These are phyloP conservation scores for Sebastes minor DNA, from an alignment of 2,797 vertebrate genomes.

Conservation along the genomic window DNA sequence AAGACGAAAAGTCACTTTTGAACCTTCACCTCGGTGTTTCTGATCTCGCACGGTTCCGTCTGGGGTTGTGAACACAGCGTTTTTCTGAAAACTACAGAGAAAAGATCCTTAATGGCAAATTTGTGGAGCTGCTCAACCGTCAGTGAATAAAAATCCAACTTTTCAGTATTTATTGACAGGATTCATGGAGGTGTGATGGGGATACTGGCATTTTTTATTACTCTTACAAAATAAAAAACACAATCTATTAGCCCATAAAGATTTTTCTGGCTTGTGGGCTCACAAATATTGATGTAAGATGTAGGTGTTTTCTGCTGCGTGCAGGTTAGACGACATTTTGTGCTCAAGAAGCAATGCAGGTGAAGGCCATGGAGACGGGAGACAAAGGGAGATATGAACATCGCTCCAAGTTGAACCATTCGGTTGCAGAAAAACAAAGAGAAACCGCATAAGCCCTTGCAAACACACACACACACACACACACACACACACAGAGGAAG, in stretches of 20 bases:
- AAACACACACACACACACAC: not conserved
- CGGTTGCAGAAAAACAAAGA: conserved; percentile 48
- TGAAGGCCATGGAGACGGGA: conserved; percentile 25
- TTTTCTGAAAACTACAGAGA: conserved; percentile 41
- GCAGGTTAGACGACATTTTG: conserved; percentile 21
- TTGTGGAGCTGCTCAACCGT: conserved; percentile 23
- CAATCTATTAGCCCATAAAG: not conserved
- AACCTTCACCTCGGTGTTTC: conserved; percentile 62
- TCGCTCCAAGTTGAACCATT: conserved; percentile 32
- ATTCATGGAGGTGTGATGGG: conserved; percentile 6
- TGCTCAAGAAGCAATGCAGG: conserved; percentile 4
- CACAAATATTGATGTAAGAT: not conserved
- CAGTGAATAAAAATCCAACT: conserved; percentile 33
- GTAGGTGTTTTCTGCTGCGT: not conserved
- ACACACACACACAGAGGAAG: not conserved
- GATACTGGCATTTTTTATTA: not conserved
- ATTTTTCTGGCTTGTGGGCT: not conserved
- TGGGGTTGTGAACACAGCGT: conserved; percentile 37
- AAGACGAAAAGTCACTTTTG: conserved; percentile 51
- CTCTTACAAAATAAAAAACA: conserved; percentile 18
- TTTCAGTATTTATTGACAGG: conserved; percentile 22
- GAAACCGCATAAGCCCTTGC: conserved; percentile 14
- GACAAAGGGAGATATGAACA: conserved; percentile 48
- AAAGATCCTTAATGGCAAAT: conserved; percentile 50
- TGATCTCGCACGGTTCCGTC: conserved; percentile 53